A percentile compares a stretch with the other conserved stretches of the same genome.
Conservation (phyloP, 2,797 vertebrate genomes). For the Acestrorhynchus altus region DNA sequence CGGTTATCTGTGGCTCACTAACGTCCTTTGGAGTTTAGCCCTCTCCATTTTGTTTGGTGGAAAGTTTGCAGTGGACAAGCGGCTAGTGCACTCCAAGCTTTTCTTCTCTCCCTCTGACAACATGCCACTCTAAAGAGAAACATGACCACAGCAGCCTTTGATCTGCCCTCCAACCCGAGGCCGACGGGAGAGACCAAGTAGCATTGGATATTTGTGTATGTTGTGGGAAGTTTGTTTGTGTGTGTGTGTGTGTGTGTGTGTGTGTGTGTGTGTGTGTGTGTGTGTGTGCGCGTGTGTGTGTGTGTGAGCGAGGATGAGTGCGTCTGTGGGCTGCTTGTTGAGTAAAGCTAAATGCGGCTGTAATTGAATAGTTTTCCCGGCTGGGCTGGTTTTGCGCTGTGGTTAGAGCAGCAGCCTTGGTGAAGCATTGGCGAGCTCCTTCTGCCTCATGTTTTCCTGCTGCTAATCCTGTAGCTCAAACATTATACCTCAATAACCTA, state of each 20-base stretch:
- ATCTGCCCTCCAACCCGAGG: constrained; percentile 53
- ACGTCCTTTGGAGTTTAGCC: constrained; percentile 75
- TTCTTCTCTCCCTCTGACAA: constrained; percentile 73
- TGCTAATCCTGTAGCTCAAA: constrained; percentile 51
- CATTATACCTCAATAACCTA: constrained; percentile 41
- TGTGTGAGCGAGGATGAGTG: constrained; percentile 4
- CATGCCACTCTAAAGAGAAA: constrained; percentile 72
- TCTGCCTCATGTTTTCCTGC: constrained; percentile 37
- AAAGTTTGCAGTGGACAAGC: constrained; percentile 61
- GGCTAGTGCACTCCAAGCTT: constrained; percentile 65
- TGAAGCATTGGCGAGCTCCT: constrained; percentile 38
- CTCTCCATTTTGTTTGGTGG: constrained; percentile 67
- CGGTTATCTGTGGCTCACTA: constrained; percentile 70
- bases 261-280: not conserved
- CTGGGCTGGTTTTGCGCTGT: constrained; percentile 30
- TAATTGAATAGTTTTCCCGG: constrained; percentile 51
- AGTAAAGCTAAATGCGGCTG: constrained; percentile 50
- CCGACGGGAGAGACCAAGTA: constrained; percentile 30
- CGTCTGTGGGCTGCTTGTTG: constrained; percentile 43
- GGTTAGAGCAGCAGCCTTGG: constrained; percentile 35
- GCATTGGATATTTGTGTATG: constrained; percentile 40
- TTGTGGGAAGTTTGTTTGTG: constrained; percentile 24
- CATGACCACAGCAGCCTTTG: constrained; percentile 63
- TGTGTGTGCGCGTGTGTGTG: constrained; percentile 5
- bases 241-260: constrained; percentile 19